Evolutionary conservation across 2,113 vertebrate species (phyloP), one percentile per base, ranked within the genome.

Genomic region (Crocuta crocuta): DNA sequence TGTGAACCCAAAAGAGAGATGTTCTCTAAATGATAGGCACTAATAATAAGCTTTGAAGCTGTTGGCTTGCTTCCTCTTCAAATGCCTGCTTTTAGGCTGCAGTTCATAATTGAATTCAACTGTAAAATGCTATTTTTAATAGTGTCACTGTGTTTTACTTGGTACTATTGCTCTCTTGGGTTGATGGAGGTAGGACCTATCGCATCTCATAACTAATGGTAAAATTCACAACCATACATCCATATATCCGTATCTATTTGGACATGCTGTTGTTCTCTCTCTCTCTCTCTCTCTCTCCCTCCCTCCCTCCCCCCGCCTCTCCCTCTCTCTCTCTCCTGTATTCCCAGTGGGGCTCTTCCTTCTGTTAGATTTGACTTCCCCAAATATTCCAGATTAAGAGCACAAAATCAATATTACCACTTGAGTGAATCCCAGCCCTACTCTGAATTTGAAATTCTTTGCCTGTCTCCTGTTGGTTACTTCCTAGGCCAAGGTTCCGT

Each of bases 51-150:
- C 93, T 84, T 84, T 4, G 55, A 97, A 58, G 80, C 73, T 91
- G 71, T 68, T 96, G 93, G 88, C 91, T 97, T 89, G 94, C 93
- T 97, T 98, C 90, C 95, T 94, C 88, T 97, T 93, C 94, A 84
- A 89, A 97, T 95, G 82, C 81, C 88, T 95, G 80, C 90, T 96
- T 97, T 94, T 83, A 90, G 78, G 94, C 95, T 97, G 85, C 35
- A 96, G 94, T 81, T 97, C 93, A 87, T 96, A 94, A 96, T 80
- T 94, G 94, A 95, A 92, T 85, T 89, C 93, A 94, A 89, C 85
- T 98, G 68, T 87, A 94, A 96, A 97, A 96, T 70, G 95, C 93
- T 95, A 97, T 97, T 98, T 98, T 97, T 98, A 95, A 97, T 82
- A 87, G 79, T 21, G 73, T 91, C 91, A 89, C 70, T 98, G 95